Evolutionary conservation across 2,113 vertebrate species (phyloP).

Genomic region (Melanostigma gelatinosum): DNA sequence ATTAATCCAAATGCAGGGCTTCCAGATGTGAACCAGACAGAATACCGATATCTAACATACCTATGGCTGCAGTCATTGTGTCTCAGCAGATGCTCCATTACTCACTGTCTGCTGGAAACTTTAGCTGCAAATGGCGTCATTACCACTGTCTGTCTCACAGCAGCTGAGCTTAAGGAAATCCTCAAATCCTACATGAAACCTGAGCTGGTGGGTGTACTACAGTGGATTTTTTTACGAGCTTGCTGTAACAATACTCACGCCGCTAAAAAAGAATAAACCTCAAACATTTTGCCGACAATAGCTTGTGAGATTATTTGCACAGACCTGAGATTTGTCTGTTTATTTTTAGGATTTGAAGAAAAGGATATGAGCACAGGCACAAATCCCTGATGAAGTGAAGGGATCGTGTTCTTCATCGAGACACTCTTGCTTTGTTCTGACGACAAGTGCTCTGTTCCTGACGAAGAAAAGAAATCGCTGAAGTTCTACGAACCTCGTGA

Average conservation of each 20-base stretch:
- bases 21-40: neutral
- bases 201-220: neutral
- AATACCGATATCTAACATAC: neutral
- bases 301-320: constrained; percentile 29
- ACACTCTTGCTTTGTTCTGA: neutral
- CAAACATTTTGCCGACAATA: constrained; percentile 21
- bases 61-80: neutral
- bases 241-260: neutral
- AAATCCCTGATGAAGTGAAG: constrained; percentile 32
- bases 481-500: neutral
- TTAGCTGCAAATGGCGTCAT: neutral
- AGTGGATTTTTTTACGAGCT: neutral
- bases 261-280: constrained; percentile 4
- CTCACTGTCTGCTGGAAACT: constrained; percentile 13
- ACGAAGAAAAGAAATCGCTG: neutral
- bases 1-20: neutral
- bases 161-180: neutral
- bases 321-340: constrained; percentile 21
- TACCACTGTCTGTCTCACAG: constrained; percentile 1
- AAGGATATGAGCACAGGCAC: constrained; percentile 8
- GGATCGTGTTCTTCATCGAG: constrained; percentile 5
- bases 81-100: neutral
- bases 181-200: neutral
- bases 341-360: constrained; percentile 22
- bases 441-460: neutral